A percentile compares a stretch with the other conserved stretches of the same genome.
These are phyloP conservation scores for Pterophyllum scalare DNA, from an alignment of 2,113 vertebrate genomes.

Conservation along the genomic window DNA sequence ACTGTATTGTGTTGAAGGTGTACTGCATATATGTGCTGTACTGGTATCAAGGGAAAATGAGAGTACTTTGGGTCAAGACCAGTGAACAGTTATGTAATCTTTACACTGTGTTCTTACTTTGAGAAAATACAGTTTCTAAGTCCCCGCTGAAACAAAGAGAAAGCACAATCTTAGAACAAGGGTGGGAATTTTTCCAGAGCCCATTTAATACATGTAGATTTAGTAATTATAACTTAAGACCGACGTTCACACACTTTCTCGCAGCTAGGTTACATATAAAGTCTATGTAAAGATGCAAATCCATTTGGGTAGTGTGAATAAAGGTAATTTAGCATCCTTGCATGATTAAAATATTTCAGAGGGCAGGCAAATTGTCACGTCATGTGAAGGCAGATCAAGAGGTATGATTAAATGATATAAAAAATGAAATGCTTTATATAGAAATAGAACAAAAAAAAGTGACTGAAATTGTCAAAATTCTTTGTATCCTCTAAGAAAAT, in stretches of 20 bases:
- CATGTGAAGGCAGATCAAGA: too few relatives aligned
- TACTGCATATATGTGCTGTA: neutral
- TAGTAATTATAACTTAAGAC: neutral
- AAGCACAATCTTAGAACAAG: neutral
- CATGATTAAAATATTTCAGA: neutral
- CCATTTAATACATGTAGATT: neutral
- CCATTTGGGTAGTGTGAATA: neutral
- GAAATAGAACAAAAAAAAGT: too few relatives aligned
- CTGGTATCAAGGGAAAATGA: neutral
- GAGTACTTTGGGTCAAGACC: slow-evolving; percentile 19
- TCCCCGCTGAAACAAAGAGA: neutral
- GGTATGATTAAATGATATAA: neutral
- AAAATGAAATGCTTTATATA: neutral
- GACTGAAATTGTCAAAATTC: too few relatives aligned
- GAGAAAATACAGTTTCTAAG: neutral
- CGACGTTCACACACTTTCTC: neutral
- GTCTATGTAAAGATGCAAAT: neutral
- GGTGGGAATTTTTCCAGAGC: neutral
- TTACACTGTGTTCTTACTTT: neutral
- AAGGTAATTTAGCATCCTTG: neutral
- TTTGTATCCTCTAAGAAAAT: too few relatives aligned
- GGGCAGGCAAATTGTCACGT: neutral
- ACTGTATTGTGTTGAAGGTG: neutral
- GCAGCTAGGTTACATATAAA: rapidly evolving
- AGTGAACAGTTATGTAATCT: slow-evolving; percentile 33